Percentiles rank a stretch among this genome's conserved stretches.
Conservation (phyloP, 1,140 invertebrate species). For the Calosoma granatense region DNA sequence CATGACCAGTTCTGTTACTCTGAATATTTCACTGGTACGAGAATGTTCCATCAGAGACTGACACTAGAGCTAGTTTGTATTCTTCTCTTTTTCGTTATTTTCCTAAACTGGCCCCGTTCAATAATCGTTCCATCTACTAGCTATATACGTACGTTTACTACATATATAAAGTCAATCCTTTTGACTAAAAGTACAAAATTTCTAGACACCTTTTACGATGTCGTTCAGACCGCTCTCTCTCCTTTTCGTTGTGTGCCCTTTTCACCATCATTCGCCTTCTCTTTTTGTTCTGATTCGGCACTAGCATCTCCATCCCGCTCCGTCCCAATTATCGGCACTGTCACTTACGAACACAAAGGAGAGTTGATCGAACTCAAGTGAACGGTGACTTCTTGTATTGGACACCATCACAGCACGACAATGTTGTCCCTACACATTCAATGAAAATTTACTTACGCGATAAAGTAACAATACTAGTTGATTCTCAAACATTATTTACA, state of each 20-base stretch:
- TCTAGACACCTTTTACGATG: not conserved
- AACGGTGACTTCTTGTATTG: constrained; percentile 4
- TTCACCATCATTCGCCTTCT: not conserved
- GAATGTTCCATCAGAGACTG: too few species aligned
- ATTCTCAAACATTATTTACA: too few species aligned
- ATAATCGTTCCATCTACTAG: not conserved
- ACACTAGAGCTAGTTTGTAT: too few species aligned
- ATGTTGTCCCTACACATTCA: not conserved
- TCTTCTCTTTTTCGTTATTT: not conserved
- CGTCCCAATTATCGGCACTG: constrained; percentile 1
- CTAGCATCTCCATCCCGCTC: not conserved
- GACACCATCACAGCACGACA: not conserved
- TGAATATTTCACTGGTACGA: too few species aligned
- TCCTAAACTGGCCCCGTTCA: not conserved
- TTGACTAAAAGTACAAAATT: not conserved
- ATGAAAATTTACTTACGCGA: too few species aligned
- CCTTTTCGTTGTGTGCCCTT: not conserved
- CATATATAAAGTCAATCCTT: not conserved
- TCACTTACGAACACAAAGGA: constrained; percentile 6
- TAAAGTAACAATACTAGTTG: too few species aligned
- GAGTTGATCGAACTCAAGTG: not conserved
- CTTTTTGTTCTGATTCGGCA: not conserved
- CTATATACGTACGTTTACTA: not conserved
- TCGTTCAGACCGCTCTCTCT: too few species aligned
- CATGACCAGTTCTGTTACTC: too few species aligned